phyloP scores from a whole-genome alignment of 2,113 vertebrate species.

The Merops nubicus region DNA sequence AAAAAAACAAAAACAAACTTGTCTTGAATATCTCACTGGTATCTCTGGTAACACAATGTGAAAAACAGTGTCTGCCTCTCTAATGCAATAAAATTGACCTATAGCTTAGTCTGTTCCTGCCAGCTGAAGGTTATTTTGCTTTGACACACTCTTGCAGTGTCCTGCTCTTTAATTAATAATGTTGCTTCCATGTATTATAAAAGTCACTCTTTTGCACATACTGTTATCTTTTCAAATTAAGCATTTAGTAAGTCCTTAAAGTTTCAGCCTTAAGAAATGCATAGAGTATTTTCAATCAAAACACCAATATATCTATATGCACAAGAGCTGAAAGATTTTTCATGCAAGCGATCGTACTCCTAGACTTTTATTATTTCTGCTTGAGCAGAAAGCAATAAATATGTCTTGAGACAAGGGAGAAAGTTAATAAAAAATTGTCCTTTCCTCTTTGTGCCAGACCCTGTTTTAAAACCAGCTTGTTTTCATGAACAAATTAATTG shows the following conservation, averaged over 20 bases:
- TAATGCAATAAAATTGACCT: slow-evolving; percentile 23
- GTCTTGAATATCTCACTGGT: background rate
- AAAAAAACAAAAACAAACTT: no score
- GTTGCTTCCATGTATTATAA: background rate
- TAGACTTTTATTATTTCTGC: slow-evolving; percentile 73
- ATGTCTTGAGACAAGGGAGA: slow-evolving; percentile 70
- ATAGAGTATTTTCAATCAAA: slow-evolving; percentile 35
- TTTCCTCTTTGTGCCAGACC: slow-evolving; percentile 65
- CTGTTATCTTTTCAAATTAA: slow-evolving; percentile 24
- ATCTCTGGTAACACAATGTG: background rate
- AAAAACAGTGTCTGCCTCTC: background rate
- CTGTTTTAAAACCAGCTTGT: slow-evolving; percentile 69
- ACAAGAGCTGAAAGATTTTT: slow-evolving; percentile 42
- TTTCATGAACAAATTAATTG: slow-evolving; percentile 79
- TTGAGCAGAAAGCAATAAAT: slow-evolving; percentile 76
- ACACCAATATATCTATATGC: slow-evolving; percentile 49
- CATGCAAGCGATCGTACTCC: slow-evolving; percentile 34
- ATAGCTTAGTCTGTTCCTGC: background rate
- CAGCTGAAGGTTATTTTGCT: slow-evolving; percentile 38
- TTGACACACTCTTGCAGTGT: slow-evolving; percentile 18
- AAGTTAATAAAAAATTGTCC: slow-evolving; percentile 78
- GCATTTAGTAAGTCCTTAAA: slow-evolving; percentile 28
- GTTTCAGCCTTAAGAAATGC: slow-evolving; percentile 37
- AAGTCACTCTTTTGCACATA: slow-evolving; percentile 7
- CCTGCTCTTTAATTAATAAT: slow-evolving; percentile 52